Evolutionary conservation across 2,797 vertebrate genomes (phyloP), one percentile per base, ranked within the genome.

Genomic region (Sorex maritimensis): DNA sequence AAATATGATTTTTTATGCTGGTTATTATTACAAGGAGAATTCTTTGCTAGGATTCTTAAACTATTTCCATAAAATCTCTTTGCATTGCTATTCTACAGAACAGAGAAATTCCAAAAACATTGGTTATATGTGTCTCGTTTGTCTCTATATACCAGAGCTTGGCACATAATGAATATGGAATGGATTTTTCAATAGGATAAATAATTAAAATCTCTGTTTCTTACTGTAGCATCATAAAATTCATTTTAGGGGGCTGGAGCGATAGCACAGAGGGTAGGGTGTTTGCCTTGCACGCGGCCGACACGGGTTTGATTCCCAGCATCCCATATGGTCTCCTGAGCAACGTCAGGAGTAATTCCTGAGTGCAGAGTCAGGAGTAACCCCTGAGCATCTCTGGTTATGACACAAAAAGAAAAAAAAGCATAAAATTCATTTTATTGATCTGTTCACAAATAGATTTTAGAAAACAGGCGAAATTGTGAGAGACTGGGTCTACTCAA

Each of bases 111-210:
- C 90, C 65, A 10, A 80, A 58, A 84, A 21, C n/a, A 12, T 24
- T 63, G 23, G 21, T n/a, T 88, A 4, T 81, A 5, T 73, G 34
- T 77, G 24, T 75, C 30, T 74, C 88, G 11, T 71, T 81, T 41
- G 21, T 49, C 17, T 55, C 52, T 55, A 14, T 55, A 55, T 55
- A 55, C 30, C 34, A 88, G 30, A 85, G 28, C 2, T 55, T 96
- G 49, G 14, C 41, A 81, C 26, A 44, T 26, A 68, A n/a, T 63
- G 84, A 91, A 73, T 41, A 34, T 19, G 67, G 75, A 88, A 24
- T 38, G 46, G 92, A 87, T 61, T 63, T 87, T 63, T 98, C 23
- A n/a, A 81, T 86, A 58, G 7, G 21, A 87, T 44, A 73, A 52
- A 12, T 3, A 71, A 81, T n/a, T 26, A 46, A 93, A 77, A 65